A percentile compares a stretch with the other conserved stretches of the same genome.
Conservation (phyloP, 92 coral and sea anemone genomes). For the Palythoa grandiflora region DNA sequence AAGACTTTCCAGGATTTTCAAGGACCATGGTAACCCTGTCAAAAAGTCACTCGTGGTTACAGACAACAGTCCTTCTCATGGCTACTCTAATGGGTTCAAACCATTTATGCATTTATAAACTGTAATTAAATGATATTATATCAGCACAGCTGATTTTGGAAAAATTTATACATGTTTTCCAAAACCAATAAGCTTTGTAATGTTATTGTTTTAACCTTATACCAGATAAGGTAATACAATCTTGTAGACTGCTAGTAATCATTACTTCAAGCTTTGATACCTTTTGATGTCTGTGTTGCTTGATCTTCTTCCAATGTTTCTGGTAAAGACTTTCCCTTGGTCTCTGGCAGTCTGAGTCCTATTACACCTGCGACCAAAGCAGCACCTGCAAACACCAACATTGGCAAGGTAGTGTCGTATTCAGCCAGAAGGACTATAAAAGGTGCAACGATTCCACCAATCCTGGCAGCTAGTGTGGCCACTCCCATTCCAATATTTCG, state of each 20-base stretch:
- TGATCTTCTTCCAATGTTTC: slow-evolving; percentile 88
- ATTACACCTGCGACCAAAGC: slow-evolving; percentile 78
- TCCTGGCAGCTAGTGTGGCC: slow-evolving; percentile 75
- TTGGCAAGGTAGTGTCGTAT: slow-evolving; percentile 77
- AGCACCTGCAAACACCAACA: slow-evolving; percentile 82
- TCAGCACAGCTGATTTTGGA: neutral
- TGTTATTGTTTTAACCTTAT: neutral
- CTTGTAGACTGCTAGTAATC: no score
- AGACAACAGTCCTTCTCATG: no score
- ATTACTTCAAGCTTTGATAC: slow-evolving; percentile 24
- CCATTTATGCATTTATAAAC: no score
- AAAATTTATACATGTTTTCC: neutral
- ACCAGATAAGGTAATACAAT: neutral
- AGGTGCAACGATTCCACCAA: slow-evolving; percentile 88
- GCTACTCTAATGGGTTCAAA: neutral
- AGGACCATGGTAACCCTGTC: no score
- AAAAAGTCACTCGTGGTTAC: no score
- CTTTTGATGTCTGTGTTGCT: slow-evolving; percentile 48
- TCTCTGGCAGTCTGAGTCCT: slow-evolving; percentile 89
- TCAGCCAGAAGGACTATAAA: slow-evolving; percentile 87
- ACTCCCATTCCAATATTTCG: slow-evolving; percentile 93
- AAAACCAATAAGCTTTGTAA: no score
- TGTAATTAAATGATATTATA: neutral
- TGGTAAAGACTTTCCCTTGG: slow-evolving; percentile 83
- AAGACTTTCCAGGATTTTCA: no score